Conservation (phyloP, 1,140 invertebrate species). For the Pseudoatta argentina region DNA sequence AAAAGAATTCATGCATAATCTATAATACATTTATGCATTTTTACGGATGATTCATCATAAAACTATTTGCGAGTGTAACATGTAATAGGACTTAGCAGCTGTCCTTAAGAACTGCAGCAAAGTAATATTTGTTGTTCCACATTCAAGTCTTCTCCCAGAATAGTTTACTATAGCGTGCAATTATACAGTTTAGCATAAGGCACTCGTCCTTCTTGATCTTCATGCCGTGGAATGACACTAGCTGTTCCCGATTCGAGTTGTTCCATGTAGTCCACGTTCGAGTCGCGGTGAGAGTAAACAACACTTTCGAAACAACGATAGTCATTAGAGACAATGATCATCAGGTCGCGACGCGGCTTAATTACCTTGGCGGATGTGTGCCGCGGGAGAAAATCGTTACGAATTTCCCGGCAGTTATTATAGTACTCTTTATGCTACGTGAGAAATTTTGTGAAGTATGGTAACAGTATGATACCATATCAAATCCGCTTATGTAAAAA, state of each 20-base stretch:
- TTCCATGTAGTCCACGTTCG: not conserved
- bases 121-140: constrained; percentile 28
- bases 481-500: constrained; percentile 22
- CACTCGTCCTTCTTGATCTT: not conserved
- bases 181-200: constrained; percentile 15
- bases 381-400: constrained; percentile 21
- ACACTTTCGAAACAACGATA: constrained; percentile 28
- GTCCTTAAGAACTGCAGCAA: not conserved
- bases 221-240: not conserved
- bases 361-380: constrained; percentile 8
- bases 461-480: not conserved
- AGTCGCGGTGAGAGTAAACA: constrained; percentile 10
- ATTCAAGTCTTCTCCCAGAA: constrained; percentile 11
- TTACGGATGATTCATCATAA: not conserved
- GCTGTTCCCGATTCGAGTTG: not conserved
- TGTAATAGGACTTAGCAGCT: not conserved
- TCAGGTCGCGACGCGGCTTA: constrained; percentile 3
- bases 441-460: not conserved
- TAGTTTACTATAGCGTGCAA: not conserved
- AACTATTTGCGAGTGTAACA: not conserved
- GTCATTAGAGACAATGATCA: constrained; percentile 1
- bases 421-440: not conserved
- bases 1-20: not conserved
- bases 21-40: constrained; percentile 8
- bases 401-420: constrained; percentile 18